phyloP scores from a whole-genome alignment of 2,113 vertebrate genomes.

The Elgaria multicarinata region DNA sequence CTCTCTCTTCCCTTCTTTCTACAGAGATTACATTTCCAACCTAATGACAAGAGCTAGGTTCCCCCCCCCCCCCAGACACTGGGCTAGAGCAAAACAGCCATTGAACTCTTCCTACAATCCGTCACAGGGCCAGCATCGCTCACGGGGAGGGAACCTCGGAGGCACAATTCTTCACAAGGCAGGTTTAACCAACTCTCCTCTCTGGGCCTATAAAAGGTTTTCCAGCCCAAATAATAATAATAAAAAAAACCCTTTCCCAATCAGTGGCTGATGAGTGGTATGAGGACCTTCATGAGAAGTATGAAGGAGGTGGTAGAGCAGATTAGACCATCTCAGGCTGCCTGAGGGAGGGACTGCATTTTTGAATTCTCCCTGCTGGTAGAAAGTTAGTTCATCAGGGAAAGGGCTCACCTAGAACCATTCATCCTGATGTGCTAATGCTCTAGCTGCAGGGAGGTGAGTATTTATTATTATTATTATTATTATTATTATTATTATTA shows the following conservation, averaged over 20 bases:
- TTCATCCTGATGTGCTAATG: not conserved
- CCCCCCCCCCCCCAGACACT: conserved; percentile 9
- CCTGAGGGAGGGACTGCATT: not conserved
- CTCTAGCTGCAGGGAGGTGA: not conserved
- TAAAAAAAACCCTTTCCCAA: not conserved
- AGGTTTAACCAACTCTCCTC: rapidly evolving
- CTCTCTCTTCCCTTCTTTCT: not conserved
- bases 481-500: too few species aligned
- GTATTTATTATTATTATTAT: too few species aligned
- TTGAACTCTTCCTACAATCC: conserved; percentile 48
- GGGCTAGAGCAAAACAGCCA: not conserved
- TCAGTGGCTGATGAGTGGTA: not conserved
- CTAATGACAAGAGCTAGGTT: conserved; percentile 51
- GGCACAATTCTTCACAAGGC: rapidly evolving
- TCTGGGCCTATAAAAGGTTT: not conserved
- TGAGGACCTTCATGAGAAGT: not conserved
- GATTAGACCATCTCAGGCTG: not conserved
- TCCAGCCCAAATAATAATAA: not conserved
- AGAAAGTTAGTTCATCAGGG: not conserved
- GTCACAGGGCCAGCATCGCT: not conserved
- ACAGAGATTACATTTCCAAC: conserved; percentile 67
- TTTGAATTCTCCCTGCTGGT: too few species aligned
- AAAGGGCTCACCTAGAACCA: not conserved
- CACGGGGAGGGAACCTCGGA: rapidly evolving
- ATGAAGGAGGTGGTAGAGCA: not conserved